Evolutionary conservation across 1,140 invertebrate species (phyloP).

Genomic region (Trachelipus rathkii): DNA sequence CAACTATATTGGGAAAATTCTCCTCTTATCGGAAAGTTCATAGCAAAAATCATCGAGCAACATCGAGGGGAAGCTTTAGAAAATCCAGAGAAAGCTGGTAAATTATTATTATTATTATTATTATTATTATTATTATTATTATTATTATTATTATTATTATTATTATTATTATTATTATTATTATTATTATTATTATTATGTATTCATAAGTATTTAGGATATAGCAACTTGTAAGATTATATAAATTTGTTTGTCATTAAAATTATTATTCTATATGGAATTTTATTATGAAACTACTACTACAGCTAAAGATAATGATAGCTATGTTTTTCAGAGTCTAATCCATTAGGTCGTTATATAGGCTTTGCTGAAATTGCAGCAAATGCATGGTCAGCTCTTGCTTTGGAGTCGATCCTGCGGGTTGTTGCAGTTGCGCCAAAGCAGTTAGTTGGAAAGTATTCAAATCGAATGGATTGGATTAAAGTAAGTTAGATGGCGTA

Average conservation of each 20-base stretch:
- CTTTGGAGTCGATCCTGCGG: slow-evolving; percentile 68
- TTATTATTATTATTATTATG: too few relatives aligned
- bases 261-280: too few relatives aligned
- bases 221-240: too few relatives aligned
- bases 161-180: too few relatives aligned
- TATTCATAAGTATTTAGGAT: too few relatives aligned
- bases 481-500: slow-evolving; percentile 42
- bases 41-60: slow-evolving; percentile 29
- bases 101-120: background rate
- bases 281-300: too few relatives aligned
- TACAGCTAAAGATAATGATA: too few relatives aligned
- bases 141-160: too few relatives aligned
- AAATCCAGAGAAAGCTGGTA: background rate
- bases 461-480: slow-evolving; percentile 60
- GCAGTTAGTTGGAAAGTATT: slow-evolving; percentile 57
- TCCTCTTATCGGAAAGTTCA: slow-evolving; percentile 31
- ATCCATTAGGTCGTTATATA: slow-evolving; percentile 41
- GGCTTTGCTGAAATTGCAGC: slow-evolving; percentile 44
- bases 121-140: too few relatives aligned
- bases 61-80: slow-evolving; percentile 21
- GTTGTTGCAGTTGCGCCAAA: slow-evolving; percentile 65
- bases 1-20: slow-evolving; percentile 34
- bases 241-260: too few relatives aligned
- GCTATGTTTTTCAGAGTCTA: slow-evolving; percentile 13
- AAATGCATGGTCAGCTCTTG: slow-evolving; percentile 49